phyloP scores from a whole-genome alignment of 37 sponge, comb jelly and placozoan genomes.

The Oopsacas minuta region DNA sequence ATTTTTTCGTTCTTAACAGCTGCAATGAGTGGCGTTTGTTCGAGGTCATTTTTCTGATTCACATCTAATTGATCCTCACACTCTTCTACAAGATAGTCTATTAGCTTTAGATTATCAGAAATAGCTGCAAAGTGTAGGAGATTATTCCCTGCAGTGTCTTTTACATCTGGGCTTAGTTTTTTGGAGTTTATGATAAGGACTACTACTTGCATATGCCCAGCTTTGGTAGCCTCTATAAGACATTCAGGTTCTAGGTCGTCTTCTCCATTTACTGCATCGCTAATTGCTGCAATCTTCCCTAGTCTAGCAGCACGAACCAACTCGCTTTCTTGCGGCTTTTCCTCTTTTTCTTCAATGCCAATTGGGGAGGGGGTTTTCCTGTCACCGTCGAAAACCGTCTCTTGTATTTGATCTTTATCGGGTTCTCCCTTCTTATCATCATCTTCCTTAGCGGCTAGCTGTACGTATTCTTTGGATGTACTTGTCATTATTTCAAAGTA shows the following conservation, averaged over 20 bases:
- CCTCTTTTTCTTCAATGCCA: not conserved
- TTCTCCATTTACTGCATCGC: slow-evolving; percentile 2
- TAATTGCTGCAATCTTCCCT: not conserved
- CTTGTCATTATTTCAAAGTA: not conserved
- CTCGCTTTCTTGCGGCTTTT: not conserved
- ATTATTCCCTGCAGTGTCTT: not conserved
- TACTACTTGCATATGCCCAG: not conserved
- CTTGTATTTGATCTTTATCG: not conserved
- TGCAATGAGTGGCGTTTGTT: not conserved
- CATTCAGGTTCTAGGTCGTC: not conserved
- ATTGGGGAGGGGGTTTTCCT: not conserved
- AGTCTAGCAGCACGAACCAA: not conserved
- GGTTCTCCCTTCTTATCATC: not conserved
- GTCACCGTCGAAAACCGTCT: not conserved
- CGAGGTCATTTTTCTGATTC: slow-evolving; percentile 3
- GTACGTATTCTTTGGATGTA: not conserved
- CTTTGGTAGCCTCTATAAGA: not conserved
- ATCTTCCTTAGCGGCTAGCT: not conserved
- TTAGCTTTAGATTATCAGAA: not conserved
- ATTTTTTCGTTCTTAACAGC: not conserved
- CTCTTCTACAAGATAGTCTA: not conserved
- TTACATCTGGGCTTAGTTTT: not conserved
- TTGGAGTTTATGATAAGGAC: not conserved
- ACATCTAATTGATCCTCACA: not conserved
- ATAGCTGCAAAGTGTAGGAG: slow-evolving; percentile 1